phyloP scores from a whole-genome alignment of 2,888 invertebrate genomes.

The Tachina lurida region DNA sequence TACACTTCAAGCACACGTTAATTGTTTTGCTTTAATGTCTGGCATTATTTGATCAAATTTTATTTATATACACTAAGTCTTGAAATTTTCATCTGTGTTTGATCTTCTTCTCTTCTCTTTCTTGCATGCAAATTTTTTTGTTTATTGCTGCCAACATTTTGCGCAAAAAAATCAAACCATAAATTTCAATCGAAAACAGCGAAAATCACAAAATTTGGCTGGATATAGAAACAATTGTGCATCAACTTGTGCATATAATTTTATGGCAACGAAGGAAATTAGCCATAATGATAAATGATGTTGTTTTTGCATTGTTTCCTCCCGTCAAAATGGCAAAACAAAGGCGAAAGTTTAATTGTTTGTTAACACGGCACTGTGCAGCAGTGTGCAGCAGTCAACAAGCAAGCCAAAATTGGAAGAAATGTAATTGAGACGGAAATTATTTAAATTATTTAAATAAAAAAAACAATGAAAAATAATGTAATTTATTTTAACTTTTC shows the following conservation, averaged over 20 bases:
- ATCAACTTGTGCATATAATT: not conserved
- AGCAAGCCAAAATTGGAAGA: not conserved
- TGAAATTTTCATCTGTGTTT: no score
- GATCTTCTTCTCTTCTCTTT: not conserved
- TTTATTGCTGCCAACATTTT: conserved; percentile 33
- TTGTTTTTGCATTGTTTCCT: not conserved
- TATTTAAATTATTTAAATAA: conserved; percentile 1
- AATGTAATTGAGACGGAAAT: not conserved
- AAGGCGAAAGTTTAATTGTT: conserved; percentile 23
- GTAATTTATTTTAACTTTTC: not conserved
- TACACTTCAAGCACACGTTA: no score
- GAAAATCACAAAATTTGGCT: conserved; percentile 33
- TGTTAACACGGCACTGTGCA: conserved; percentile 5
- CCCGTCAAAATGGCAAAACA: conserved; percentile 17
- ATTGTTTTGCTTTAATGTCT: no score
- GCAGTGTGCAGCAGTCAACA: not conserved
- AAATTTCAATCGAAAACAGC: not conserved
- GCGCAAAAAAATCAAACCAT: not conserved
- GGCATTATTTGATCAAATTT: no score
- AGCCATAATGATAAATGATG: not conserved
- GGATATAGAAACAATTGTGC: conserved; percentile 15
- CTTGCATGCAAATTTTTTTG: conserved; percentile 17
- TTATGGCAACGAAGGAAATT: conserved; percentile 2
- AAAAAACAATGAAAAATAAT: not conserved
- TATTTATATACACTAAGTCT: no score